Base-by-base conservation (phyloP, 2,797 vertebrate genomes). In the Bradypodion pumilum region DNA sequence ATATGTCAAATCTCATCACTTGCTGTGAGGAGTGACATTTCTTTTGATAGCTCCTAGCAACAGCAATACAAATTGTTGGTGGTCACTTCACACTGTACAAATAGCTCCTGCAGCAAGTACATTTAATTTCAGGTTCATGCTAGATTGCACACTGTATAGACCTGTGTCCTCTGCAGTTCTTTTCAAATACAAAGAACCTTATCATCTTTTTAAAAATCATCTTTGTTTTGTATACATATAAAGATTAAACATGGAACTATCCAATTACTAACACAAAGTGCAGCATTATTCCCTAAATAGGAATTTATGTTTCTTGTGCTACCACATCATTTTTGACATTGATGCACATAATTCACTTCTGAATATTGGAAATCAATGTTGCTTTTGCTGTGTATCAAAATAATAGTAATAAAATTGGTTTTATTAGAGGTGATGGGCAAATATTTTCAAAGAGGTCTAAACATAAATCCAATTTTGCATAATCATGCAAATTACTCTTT, bases 1-100 rank as follows among this genome's bases (percentile, higher is more conserved):
- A 97, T 98, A 98, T 99, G 98, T 97, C 98, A 99, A 97, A 97
- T 97, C 96, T 96, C 97, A 96, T 98, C 97, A 96, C 98, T 98
- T 97, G 97, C 97, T 98, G 97, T 96, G 98, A 96, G 91, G 96
- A 97, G 91, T 98, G 98, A 98, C 97, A 98, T 98, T 98, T 98
- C 95, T 94, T 95, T 95, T 95, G 95, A 96, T 93, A 94, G 95
- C 94, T 95, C 95, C 94, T 96, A 96, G 97, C 96, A 96, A 97
- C 95, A 80, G 94, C 93, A 92, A 92, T 90, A 91, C 83, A 89
- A 95, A 90, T 90, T 91, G 92, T 89, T 88, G 85, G 90, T 89
- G 90, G 90, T 94, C 89, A 89, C 66, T 91, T 94, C 82, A 1
- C 91, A 92, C 77, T 84, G 88, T 77, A 90, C 88, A 94, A 92